Evolutionary conservation across 2,113 vertebrate species (phyloP), one percentile per base, ranked within the genome.

Genomic region (Chloebia gouldiae): DNA sequence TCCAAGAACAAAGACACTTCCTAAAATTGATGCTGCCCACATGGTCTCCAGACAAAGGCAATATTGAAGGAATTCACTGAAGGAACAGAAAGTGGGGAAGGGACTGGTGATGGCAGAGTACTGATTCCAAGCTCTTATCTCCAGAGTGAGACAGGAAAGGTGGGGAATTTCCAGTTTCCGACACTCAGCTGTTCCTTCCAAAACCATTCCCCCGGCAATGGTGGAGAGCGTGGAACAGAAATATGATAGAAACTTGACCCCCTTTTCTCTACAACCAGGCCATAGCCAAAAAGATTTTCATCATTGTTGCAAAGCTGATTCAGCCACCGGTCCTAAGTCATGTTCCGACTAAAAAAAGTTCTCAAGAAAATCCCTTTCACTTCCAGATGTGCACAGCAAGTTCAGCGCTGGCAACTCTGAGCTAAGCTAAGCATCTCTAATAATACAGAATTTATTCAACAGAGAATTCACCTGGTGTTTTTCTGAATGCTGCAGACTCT

Each of bases 111-210:
- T 25, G 20, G 15, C 10, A 9, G 50, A 40, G 40, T 39, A 60
- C 11, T 54, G 40, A 65, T n/a, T 19, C 12, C 28, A 47, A 19
- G 2, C 10, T 4, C 5, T 75, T 56, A 45, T 49, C 40, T n/a
- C 24, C 50, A 75, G 21, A 42, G 15, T n/a, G 24, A 35, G 21
- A 18, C 1, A 11, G 17, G 22, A 1, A 51, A 68, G 37, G 3
- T 12, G 5, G 7, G 37, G 37, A 77, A 44, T 68, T 86, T 59
- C 59, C n/a, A 15, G 5, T n/a, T 65, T 49, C 44, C 0, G 1
- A 9, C 25, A 66, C 4, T 42, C 0, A 0, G 10, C 35, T 76
- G 7, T 19, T 77, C 37, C 21, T 33, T 11, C 18, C 0, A 0
- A 42, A 59, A 44, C 10, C 31, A 22, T 8, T 5, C 2, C 6